Evolutionary conservation across 2,797 vertebrate genomes (phyloP).

Genomic region (Lophius americanus): DNA sequence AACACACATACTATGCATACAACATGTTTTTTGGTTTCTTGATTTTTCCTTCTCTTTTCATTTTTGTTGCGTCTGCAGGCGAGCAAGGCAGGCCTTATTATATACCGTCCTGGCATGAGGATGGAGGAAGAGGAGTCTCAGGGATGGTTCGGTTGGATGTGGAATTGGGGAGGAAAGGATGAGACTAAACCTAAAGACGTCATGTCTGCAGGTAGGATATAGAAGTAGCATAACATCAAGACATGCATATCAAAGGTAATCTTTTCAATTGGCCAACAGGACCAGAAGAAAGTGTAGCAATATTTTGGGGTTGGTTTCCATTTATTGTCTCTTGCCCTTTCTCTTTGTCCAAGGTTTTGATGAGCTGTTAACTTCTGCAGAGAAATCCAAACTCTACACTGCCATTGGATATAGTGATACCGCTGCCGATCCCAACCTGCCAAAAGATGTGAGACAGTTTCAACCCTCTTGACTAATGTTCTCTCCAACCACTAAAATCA

Average conservation of each 20-base stretch:
- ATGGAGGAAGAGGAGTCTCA: slow-evolving; percentile 89
- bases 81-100: slow-evolving; percentile 89
- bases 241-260: not conserved
- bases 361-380: slow-evolving; percentile 88
- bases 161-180: slow-evolving; percentile 88
- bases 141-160: slow-evolving; percentile 95
- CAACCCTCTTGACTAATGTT: slow-evolving; percentile 1
- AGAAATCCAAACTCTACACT: slow-evolving; percentile 94
- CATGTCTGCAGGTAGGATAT: slow-evolving; percentile 86
- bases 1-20: no score
- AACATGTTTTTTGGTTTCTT: no score
- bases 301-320: not conserved
- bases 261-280: not conserved
- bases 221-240: not conserved
- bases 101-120: slow-evolving; percentile 90
- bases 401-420: slow-evolving; percentile 98
- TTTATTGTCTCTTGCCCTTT: not conserved
- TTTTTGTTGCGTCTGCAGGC: slow-evolving; percentile 74
- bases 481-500: not conserved
- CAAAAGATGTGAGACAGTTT: slow-evolving; percentile 88
- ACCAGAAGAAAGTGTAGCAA: not conserved
- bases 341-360: slow-evolving; percentile 83
- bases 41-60: not conserved
- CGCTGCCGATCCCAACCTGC: slow-evolving; percentile 92
- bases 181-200: slow-evolving; percentile 74